Evolutionary conservation across 2,797 vertebrate species (phyloP), one percentile per base, ranked within the genome.

Genomic region (Xenopus petersii): DNA sequence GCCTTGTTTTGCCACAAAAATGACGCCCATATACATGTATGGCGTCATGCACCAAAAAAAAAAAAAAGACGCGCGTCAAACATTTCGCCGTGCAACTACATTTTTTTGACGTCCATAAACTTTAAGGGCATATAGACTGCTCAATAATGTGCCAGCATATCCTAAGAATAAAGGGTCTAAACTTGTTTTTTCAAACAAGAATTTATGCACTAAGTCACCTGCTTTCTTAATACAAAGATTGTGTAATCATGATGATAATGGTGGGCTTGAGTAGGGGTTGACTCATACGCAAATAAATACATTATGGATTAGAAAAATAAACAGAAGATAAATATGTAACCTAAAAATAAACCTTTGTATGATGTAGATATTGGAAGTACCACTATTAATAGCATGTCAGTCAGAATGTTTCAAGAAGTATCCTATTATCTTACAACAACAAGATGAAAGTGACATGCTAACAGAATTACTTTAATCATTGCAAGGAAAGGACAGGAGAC

Each of bases 401-500:
- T 51, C 58, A 63, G n/a, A 4, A 12, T 49, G 33, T 69, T 56
- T 56, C 2, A 24, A 33, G 17, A 70, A 70, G 17, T n/a, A 17
- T 58, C 12, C 15, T 36, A 56, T 70, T 70, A 60, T 70, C 33
- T 59, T 13, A 10, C n/a, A 56, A 16, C 16, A 15, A 46, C 42
- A 61, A 67, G 65, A 67, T 74, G n/a, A 74, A 74, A 74, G 73
- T 62, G 58, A 74, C 47, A 67, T 74, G 54, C 58, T 55, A 66
- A 60, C 7, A 60, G 12, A 60, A 51, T 62, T 68, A 12, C 73
- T 74, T 74, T 68, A 74, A 74, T 74, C 73, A 75, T 62, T 24
- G 47, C 30, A 65, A n/a, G 36, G 51, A 73, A 12, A 58, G 64
- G 56, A 74, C 64, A 36, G 56, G 73, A 74, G 58, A 68, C 65